These are phyloP conservation scores for Urocitellus parryii DNA, from an alignment of 2,113 vertebrate species.

Conservation along the genomic window DNA sequence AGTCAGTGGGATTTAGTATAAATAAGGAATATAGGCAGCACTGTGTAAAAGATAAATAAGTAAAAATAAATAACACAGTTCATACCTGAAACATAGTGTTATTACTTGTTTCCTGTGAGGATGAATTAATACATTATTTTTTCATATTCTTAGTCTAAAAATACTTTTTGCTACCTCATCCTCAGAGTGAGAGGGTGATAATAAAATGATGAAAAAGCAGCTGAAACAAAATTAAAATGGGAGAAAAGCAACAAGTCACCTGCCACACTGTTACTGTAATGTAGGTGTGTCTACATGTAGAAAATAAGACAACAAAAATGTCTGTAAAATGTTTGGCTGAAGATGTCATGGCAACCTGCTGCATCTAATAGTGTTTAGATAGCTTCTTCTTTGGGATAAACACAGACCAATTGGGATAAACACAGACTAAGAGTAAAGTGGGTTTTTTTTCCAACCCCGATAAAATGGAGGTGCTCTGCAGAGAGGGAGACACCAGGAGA, in stretches of 20 bases:
- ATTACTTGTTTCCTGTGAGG: constrained; percentile 15
- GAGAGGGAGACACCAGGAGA: neutral
- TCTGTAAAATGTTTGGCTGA: neutral
- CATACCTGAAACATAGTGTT: neutral
- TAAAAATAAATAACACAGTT: neutral
- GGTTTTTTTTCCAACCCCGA: neutral
- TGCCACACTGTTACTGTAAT: neutral
- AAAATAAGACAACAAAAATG: neutral
- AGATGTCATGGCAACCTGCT: neutral
- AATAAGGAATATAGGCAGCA: neutral
- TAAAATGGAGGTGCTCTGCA: neutral
- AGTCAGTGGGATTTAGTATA: neutral
- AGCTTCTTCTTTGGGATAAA: neutral
- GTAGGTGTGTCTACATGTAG: neutral
- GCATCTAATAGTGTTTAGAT: neutral
- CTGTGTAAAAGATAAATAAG: neutral
- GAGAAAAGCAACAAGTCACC: neutral
- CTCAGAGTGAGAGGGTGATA: constrained; percentile 29
- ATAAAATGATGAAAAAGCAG: neutral
- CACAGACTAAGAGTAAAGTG: neutral
- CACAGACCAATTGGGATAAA: neutral
- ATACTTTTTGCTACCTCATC: constrained; percentile 40
- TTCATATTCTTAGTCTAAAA: constrained; percentile 31
- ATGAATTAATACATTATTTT: neutral
- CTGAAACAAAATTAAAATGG: neutral